Conservation (phyloP, 2,113 vertebrate genomes). For the Bambusicola thoracicus region DNA sequence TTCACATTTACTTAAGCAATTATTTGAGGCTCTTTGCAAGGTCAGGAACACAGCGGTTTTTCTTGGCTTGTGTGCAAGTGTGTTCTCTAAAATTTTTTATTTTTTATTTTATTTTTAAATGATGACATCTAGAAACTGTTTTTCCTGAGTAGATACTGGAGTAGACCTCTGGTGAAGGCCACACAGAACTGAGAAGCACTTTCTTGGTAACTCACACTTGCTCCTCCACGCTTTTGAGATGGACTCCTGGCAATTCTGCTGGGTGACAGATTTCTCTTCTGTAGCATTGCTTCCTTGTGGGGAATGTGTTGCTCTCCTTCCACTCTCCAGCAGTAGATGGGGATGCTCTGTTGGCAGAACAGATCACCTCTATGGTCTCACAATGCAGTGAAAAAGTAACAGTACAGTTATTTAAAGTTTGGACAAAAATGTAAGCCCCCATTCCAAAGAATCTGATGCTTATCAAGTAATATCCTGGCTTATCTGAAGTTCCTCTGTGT, state of each 20-base stretch:
- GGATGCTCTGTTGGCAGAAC: constrained; percentile 13
- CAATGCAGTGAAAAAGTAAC: neutral
- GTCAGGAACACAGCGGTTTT: neutral
- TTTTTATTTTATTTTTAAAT: neutral
- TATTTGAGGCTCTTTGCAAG: neutral
- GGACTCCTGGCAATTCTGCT: neutral
- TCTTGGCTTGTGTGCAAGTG: neutral
- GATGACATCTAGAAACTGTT: neutral
- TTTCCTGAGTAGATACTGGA: neutral
- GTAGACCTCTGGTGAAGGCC: neutral
- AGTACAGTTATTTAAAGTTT: neutral
- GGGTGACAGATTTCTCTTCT: neutral
- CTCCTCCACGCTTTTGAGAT: neutral
- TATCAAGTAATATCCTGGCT: neutral
- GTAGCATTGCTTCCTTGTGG: neutral
- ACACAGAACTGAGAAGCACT: neutral
- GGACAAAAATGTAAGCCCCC: neutral
- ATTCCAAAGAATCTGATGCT: neutral
- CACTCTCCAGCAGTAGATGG: constrained; percentile 4
- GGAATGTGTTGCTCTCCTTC: neutral
- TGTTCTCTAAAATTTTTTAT: neutral
- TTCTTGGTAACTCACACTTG: neutral
- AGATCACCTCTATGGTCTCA: neutral
- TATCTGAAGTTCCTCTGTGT: neutral
- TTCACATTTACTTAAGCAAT: neutral